Base-by-base conservation (phyloP, 92 coral and sea anemone genomes). In the Heteractis magnifica region DNA sequence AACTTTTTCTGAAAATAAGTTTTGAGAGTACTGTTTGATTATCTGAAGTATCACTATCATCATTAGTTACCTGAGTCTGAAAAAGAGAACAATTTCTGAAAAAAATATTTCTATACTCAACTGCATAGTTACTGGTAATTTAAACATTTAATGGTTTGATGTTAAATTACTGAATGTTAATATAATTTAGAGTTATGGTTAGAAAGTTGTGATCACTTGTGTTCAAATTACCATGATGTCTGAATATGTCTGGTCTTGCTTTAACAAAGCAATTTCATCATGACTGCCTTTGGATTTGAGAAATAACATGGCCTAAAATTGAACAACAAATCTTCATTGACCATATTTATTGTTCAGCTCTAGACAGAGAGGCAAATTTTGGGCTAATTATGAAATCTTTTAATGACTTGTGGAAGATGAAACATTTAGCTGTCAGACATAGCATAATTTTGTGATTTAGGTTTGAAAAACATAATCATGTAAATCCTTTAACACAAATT, bases 241-340 rank as follows among this genome's bases (percentile, higher is more conserved):
- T 20, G 94, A 89, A 79, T 88, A 73, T 86, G 87, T 74, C 81
- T 89, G 93, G 87, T 78, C 81, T 72, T 81, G 87, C 93, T 93
- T 86, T 81, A 89, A 80, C 90, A 92, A 88, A 79, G 95, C 90
- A 84, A 91, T 83, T 79, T 93, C 98, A 85, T 93, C 98, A 26
- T 82, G 88, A 73, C 92, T 90, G 76, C 89, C 89, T 85, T 91
- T 87, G 84, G 98, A 81, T 88, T 88, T 93, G 84, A 82, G 79
- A 87, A 90, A 91, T 87, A 91, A 78, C 75, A 92, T 85, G 18
- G 98, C 98, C 98, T 93, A 93, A 86, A 93, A 90, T 65, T 62
- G 76, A 86, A 93, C 84, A 81, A 81, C 49, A 81, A 81, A 81
- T 52, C 12, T 4, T 52, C 49, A 76, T 76, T 10, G 65, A 76